Evolutionary conservation across 2,888 invertebrate species (phyloP).

Genomic region (Octonoba sinensis): DNA sequence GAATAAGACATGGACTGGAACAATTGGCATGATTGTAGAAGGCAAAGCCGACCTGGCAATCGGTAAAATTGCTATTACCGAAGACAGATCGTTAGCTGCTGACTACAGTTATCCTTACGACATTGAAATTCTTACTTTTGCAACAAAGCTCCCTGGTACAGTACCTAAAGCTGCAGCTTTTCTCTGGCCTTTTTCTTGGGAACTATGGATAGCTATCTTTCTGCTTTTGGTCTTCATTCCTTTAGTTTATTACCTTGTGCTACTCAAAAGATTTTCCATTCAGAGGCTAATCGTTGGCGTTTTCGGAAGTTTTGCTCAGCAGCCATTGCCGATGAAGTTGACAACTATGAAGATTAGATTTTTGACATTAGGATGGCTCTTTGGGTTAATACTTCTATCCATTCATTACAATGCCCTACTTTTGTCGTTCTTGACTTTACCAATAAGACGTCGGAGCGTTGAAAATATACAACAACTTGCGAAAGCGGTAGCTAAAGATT

Average conservation of each 20-base stretch:
- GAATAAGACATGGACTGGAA: conserved; percentile 67
- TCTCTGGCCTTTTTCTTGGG: conserved; percentile 18
- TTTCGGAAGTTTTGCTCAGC: conserved; percentile 15
- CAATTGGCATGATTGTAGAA: conserved; percentile 22
- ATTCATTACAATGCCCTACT: conserved; percentile 26
- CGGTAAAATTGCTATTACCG: conserved; percentile 75
- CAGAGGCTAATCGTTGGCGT: not conserved
- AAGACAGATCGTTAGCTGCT: conserved; percentile 74
- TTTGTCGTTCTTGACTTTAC: conserved; percentile 31
- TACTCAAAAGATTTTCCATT: not conserved
- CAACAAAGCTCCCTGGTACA: conserved; percentile 15
- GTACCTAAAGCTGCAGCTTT: conserved; percentile 11
- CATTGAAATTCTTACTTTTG: conserved; percentile 33
- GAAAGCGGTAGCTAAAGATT: conserved; percentile 1
- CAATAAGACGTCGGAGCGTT: not conserved
- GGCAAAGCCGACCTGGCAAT: conserved; percentile 73
- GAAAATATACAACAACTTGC: conserved; percentile 14
- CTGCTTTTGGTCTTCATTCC: not conserved
- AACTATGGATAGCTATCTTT: conserved; percentile 16
- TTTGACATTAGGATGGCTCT: conserved; percentile 12
- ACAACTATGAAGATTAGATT: not conserved
- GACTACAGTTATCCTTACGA: conserved; percentile 73
- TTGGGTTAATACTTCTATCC: conserved; percentile 10
- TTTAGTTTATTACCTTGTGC: not conserved
- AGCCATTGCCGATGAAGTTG: conserved; percentile 2